Evolutionary conservation across 2,888 invertebrate species (phyloP).

Genomic region (Tetrapedia diversipes): DNA sequence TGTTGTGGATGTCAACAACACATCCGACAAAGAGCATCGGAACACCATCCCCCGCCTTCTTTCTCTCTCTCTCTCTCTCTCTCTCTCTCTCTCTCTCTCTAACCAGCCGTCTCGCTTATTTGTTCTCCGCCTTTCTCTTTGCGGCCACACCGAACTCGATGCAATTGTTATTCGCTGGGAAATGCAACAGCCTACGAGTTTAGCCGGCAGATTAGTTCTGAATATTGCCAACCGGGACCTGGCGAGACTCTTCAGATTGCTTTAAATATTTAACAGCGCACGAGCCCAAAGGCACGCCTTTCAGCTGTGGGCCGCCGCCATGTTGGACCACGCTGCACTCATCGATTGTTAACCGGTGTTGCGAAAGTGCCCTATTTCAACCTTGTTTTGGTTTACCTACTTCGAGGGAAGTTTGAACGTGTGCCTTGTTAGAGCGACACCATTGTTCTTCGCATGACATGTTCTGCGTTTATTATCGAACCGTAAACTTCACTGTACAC

Average conservation of each 20-base stretch:
- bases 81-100: not conserved
- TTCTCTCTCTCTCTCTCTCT: not conserved
- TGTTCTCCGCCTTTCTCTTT: not conserved
- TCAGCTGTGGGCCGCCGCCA: not conserved
- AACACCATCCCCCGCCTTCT: no score
- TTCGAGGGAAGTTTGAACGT: not conserved
- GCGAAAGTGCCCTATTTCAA: conserved; percentile 3
- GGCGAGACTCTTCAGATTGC: conserved; percentile 75
- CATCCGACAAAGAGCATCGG: no score
- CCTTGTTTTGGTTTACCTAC: not conserved
- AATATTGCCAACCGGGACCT: conserved; percentile 64
- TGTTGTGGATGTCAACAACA: no score
- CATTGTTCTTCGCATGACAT: not conserved
- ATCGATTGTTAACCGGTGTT: conserved; percentile 9
- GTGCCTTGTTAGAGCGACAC: not conserved
- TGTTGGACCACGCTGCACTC: not conserved
- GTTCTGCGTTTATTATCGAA: no score
- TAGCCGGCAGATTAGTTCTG: conserved; percentile 79
- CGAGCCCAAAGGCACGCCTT: conserved; percentile 43
- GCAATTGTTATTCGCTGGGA: conserved; percentile 12
- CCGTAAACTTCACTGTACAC: no score
- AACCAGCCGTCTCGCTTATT: no score
- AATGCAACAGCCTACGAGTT: conserved; percentile 64
- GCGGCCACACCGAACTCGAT: conserved; percentile 11
- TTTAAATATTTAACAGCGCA: conserved; percentile 75